Evolutionary conservation across 2,888 invertebrate species (phyloP).

Genomic region (Cataglyphis cursor): DNA sequence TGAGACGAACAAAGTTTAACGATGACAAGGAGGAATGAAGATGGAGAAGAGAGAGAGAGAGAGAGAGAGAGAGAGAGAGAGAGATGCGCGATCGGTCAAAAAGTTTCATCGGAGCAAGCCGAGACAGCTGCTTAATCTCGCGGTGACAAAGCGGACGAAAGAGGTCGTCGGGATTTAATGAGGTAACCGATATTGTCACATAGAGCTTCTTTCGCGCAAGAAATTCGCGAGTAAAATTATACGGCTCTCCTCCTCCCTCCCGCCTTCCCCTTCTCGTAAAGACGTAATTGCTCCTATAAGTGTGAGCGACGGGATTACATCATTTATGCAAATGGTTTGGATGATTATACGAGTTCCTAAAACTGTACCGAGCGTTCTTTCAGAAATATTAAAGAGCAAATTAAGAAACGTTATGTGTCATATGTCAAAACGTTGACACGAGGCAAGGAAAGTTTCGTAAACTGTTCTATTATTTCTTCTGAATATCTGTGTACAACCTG

Average conservation of each 20-base stretch:
- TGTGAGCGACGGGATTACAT: neutral
- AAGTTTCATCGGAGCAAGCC: slow-evolving; percentile 34
- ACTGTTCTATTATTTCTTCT: no score
- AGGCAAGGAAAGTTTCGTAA: no score
- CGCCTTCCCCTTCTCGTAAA: neutral
- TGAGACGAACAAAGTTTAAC: slow-evolving; percentile 46
- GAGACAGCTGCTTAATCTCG: slow-evolving; percentile 50
- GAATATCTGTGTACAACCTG: no score
- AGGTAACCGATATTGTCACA: slow-evolving; percentile 24
- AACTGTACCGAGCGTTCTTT: neutral
- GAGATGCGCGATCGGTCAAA: slow-evolving; percentile 48
- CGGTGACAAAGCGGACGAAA: slow-evolving; percentile 26
- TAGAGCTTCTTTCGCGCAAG: slow-evolving; percentile 12
- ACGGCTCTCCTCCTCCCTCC: no score
- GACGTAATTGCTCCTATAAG: neutral
- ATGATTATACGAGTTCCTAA: neutral
- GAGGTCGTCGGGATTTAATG: slow-evolving; percentile 32
- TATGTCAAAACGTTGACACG: no score
- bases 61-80: slow-evolving; percentile 25
- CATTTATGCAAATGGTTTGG: slow-evolving; percentile 18
- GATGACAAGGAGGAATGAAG: slow-evolving; percentile 7
- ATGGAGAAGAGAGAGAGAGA: slow-evolving; percentile 26
- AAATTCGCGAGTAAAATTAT: slow-evolving; percentile 12
- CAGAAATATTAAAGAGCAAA: neutral
- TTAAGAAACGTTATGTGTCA: no score